Conservation (phyloP, 2,797 vertebrate genomes). For the Melanogrammus aeglefinus region DNA sequence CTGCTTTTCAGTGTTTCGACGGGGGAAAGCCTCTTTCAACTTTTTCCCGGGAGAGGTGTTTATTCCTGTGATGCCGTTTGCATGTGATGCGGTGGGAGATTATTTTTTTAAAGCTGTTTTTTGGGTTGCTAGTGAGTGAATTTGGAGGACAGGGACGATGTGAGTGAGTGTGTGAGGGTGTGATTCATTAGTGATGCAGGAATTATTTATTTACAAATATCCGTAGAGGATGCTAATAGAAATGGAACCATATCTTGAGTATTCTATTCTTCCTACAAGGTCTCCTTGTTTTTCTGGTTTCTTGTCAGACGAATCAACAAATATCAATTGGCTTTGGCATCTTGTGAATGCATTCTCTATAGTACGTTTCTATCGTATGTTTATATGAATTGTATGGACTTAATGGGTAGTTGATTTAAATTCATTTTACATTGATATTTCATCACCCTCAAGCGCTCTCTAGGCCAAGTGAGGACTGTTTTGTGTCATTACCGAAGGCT, state of each 20-base stretch:
- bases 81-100: neutral
- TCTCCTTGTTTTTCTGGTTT: neutral
- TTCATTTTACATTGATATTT: neutral
- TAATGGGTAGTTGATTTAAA: neutral
- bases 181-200: neutral
- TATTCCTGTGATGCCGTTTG: no score
- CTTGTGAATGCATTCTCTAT: neutral
- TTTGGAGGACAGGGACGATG: neutral
- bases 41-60: neutral
- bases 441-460: neutral
- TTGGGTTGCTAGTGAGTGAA: neutral
- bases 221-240: neutral
- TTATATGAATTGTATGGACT: neutral
- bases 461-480: neutral
- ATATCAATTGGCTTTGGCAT: neutral
- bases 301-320: neutral
- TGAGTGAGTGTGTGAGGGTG: neutral
- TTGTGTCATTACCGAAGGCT: constrained; percentile 13
- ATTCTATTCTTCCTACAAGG: neutral
- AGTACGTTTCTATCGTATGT: neutral
- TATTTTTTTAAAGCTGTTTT: neutral
- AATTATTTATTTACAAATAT: neutral
- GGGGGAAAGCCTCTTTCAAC: neutral
- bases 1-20: neutral
- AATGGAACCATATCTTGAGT: neutral